A percentile compares a stretch with the other conserved stretches of the same genome.
Evolutionary conservation across 1,140 invertebrate species (phyloP).

Genomic region (Euura saliciscinereae): DNA sequence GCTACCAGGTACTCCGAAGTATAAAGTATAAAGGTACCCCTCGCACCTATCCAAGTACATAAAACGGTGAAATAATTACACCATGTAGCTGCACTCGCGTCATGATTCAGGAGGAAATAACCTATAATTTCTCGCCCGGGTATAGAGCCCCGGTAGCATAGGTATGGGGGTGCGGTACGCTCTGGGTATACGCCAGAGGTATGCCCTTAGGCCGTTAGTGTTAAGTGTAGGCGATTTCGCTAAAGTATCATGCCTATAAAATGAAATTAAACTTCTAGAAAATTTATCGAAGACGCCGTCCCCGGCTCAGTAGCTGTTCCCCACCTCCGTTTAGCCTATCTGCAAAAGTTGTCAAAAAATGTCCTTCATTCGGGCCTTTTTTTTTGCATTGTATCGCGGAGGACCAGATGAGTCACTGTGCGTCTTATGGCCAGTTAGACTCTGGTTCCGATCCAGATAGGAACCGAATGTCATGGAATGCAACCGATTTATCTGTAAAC

Average conservation of each 20-base stretch:
- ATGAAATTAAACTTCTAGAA: constrained; percentile 49
- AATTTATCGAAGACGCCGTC: constrained; percentile 39
- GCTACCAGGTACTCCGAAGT: not conserved
- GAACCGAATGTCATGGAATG: not conserved
- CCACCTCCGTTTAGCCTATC: too few relatives aligned
- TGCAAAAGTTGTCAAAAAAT: too few relatives aligned
- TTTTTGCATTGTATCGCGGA: too few relatives aligned
- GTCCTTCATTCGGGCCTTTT: too few relatives aligned
- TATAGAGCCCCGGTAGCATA: not conserved
- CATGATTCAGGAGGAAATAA: constrained; percentile 17
- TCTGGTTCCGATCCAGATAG: not conserved
- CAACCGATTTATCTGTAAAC: constrained; percentile 3
- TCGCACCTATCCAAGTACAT: not conserved
- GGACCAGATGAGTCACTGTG: too few relatives aligned
- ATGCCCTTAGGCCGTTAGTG: constrained; percentile 42
- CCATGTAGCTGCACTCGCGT: constrained; percentile 9
- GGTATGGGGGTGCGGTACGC: not conserved
- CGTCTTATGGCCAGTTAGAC: not conserved
- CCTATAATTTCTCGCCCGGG: constrained; percentile 11
- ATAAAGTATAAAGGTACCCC: not conserved
- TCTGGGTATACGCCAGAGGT: not conserved
- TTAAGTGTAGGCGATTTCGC: constrained; percentile 37
- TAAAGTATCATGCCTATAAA: constrained; percentile 52
- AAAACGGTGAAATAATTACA: constrained; percentile 18
- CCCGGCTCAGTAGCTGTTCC: too few relatives aligned